phyloP scores from a whole-genome alignment of 2,888 invertebrate genomes.

The Salpingus planirostris region DNA sequence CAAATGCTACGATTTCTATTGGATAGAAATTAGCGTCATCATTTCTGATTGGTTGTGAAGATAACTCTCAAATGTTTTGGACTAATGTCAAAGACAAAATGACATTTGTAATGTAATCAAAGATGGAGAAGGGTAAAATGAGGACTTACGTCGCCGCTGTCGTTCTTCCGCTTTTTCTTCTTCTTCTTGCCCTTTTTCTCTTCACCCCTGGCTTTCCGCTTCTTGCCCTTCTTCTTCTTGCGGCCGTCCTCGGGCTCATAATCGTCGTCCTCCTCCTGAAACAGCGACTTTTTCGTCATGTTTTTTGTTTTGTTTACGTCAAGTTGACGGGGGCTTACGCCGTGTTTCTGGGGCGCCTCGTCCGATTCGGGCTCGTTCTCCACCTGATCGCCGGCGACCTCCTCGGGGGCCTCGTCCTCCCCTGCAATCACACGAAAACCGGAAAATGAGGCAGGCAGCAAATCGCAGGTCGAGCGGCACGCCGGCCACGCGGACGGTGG shows the following conservation, averaged over 20 bases:
- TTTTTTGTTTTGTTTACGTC: not conserved
- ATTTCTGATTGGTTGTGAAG: too few species aligned
- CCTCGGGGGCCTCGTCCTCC: constrained; percentile 64
- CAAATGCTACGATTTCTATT: too few species aligned
- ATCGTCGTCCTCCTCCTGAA: constrained; percentile 74
- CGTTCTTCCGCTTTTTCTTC: constrained; percentile 91
- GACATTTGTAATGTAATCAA: not conserved
- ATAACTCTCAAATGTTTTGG: too few species aligned
- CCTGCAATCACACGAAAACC: constrained; percentile 39
- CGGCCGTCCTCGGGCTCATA: constrained; percentile 76
- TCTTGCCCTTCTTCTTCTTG: constrained; percentile 90
- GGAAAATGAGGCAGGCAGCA: not conserved
- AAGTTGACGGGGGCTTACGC: constrained; percentile 37
- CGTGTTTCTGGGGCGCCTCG: constrained; percentile 55
- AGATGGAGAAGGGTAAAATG: too few species aligned
- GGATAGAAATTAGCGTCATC: too few species aligned
- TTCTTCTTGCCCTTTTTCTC: constrained; percentile 89
- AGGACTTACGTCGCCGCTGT: constrained; percentile 65
- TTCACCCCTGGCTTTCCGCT: constrained; percentile 82
- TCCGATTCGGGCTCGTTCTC: constrained; percentile 72
- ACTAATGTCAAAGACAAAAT: not conserved
- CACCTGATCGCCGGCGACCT: constrained; percentile 51
- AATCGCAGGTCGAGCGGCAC: constrained; percentile 8
- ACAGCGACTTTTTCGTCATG: not conserved
- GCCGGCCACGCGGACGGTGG: constrained; percentile 37